Percentiles rank a stretch among this genome's conserved stretches.
These are phyloP conservation scores for Conus canariensis DNA, from an alignment of 2,888 invertebrate genomes.

Conservation along the genomic window DNA sequence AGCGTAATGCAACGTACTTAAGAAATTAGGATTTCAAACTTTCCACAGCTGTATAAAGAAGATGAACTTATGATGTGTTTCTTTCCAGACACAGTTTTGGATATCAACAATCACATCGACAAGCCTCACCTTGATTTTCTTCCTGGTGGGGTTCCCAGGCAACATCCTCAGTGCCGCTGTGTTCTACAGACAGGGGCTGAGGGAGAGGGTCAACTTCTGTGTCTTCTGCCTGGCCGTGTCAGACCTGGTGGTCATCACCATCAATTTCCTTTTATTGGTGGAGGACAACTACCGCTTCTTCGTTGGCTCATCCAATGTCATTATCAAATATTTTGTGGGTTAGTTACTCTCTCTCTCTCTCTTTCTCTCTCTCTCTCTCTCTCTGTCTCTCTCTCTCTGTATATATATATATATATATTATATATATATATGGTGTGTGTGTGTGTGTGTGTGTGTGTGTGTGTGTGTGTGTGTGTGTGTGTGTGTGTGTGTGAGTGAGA, in stretches of 20 bases:
- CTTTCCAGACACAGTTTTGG: not conserved
- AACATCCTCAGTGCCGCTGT: conserved; percentile 27
- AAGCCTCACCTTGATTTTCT: not conserved
- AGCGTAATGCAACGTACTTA: too few relatives aligned
- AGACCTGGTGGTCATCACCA: not conserved
- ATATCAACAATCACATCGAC: not conserved
- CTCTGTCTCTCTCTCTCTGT: too few relatives aligned
- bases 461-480: too few relatives aligned
- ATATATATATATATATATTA: too few relatives aligned
- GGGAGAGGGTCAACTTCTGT: conserved; percentile 30
- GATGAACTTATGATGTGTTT: too few relatives aligned
- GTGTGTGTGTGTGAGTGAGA: too few relatives aligned
- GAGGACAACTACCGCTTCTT: not conserved
- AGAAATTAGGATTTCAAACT: too few relatives aligned
- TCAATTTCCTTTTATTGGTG: not conserved
- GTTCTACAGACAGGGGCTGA: conserved; percentile 34
- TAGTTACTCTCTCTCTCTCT: too few relatives aligned
- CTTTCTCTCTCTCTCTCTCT: too few relatives aligned
- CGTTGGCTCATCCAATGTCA: not conserved
- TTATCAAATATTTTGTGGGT: conserved; percentile 11
- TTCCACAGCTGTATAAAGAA: too few relatives aligned
- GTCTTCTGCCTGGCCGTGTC: conserved; percentile 12
- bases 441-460: too few relatives aligned
- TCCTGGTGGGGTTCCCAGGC: conserved; percentile 28
- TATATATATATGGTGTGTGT: too few relatives aligned